A percentile compares a stretch with the other conserved stretches of the same genome.
Evolutionary conservation across 2,113 vertebrate genomes (phyloP).

Genomic region (Abramis brama): DNA sequence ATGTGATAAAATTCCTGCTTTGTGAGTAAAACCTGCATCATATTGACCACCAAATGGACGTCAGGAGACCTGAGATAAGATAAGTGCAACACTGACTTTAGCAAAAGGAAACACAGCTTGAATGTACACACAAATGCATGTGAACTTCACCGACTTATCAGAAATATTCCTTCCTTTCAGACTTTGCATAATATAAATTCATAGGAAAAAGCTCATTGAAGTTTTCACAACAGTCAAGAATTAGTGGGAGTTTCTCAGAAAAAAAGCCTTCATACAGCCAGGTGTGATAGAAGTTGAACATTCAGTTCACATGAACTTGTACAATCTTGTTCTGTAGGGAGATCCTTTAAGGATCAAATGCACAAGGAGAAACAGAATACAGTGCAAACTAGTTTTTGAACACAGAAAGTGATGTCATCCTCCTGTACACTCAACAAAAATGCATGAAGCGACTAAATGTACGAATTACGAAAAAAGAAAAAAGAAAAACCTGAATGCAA

Average conservation of each 20-base stretch:
- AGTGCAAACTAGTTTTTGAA: not conserved
- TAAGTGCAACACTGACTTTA: not conserved
- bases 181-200: too few relatives aligned
- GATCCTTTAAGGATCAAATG: conserved; percentile 39
- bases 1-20: conserved; percentile 41
- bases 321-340: conserved; percentile 65
- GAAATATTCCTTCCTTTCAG: not conserved
- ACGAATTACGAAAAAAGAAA: not conserved
- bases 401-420: not conserved
- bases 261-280: not conserved
- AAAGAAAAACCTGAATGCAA: not conserved
- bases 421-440: not conserved
- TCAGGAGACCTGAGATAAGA: conserved; percentile 22
- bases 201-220: not conserved
- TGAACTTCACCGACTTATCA: not conserved
- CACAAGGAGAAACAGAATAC: not conserved
- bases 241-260: not conserved
- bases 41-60: conserved; percentile 10
- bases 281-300: not conserved
- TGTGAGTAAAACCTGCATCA: not conserved
- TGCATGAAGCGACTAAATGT: too few relatives aligned
- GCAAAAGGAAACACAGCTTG: conserved; percentile 15
- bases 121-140: not conserved
- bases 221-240: not conserved
- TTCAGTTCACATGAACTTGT: conserved; percentile 27